A percentile compares a stretch with the other conserved stretches of the same genome.
Conservation (phyloP, 2,888 invertebrate species). For the Macrophya annulata region DNA sequence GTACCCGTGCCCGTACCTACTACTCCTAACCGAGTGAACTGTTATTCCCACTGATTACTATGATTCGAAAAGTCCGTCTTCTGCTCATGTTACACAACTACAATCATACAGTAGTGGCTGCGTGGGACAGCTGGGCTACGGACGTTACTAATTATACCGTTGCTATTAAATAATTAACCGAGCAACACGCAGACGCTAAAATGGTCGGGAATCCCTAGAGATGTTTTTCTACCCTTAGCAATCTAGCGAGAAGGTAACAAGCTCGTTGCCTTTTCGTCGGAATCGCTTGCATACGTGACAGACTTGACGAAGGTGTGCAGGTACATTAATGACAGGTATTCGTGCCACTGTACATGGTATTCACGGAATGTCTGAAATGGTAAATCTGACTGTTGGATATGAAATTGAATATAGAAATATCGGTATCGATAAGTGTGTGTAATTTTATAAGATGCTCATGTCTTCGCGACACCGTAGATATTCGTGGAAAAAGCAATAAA, state of each 20-base stretch:
- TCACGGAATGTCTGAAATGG: neutral
- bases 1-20: neutral
- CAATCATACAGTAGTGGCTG: neutral
- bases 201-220: conserved; percentile 36
- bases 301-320: neutral
- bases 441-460: conserved; percentile 39
- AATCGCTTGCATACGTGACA: conserved; percentile 29
- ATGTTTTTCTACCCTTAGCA: conserved; percentile 38
- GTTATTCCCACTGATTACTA: conserved; percentile 12
- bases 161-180: conserved; percentile 44
- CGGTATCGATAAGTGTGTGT: conserved; percentile 18
- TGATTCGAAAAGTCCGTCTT: neutral
- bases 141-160: conserved; percentile 39
- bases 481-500: conserved; percentile 71
- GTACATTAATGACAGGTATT: neutral
- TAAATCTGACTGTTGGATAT: conserved; percentile 5
- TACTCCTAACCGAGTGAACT: neutral
- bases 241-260: conserved; percentile 40
- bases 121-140: conserved; percentile 1
- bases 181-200: conserved; percentile 23
- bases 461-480: conserved; percentile 38
- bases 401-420: neutral
- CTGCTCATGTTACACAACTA: conserved; percentile 10
- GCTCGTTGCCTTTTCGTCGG: conserved; percentile 17
- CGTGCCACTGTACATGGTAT: neutral